phyloP scores from a whole-genome alignment of 2,113 vertebrate genomes.

The Archilochus colubris region DNA sequence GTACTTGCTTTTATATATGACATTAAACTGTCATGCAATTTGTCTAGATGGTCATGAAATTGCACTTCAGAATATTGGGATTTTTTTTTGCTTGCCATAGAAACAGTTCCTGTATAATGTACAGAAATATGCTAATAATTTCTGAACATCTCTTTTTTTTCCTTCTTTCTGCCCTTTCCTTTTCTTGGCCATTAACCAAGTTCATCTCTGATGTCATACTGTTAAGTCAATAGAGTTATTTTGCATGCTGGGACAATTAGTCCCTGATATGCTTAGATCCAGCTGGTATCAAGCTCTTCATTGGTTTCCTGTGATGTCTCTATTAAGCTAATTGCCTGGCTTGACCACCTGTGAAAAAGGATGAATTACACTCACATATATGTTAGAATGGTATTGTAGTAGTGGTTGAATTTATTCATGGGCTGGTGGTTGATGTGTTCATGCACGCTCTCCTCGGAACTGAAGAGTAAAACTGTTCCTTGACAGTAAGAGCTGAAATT shows the following conservation, averaged over 20 bases:
- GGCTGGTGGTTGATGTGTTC: not conserved
- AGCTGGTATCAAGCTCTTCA: not conserved
- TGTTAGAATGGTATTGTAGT: not conserved
- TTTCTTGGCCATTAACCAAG: not conserved
- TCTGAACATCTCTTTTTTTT: not conserved
- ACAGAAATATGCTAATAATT: not conserved
- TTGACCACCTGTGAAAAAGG: not conserved
- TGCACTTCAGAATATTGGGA: not conserved
- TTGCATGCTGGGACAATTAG: not conserved
- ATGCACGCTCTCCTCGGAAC: not conserved
- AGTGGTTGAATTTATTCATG: not conserved
- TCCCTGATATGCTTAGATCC: not conserved
- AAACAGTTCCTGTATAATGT: not conserved
- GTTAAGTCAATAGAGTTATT: not conserved
- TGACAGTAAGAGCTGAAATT: not conserved
- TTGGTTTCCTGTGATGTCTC: not conserved
- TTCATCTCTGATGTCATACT: not conserved
- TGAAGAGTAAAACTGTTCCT: not conserved
- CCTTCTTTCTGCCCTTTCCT: not conserved
- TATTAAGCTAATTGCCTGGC: not conserved
- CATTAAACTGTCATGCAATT: not conserved
- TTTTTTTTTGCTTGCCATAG: not conserved
- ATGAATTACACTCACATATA: not conserved
- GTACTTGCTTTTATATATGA: not conserved
- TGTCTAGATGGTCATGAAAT: not conserved